Base-by-base conservation (phyloP, 1,140 invertebrate genomes). In the Pinna nobilis region DNA sequence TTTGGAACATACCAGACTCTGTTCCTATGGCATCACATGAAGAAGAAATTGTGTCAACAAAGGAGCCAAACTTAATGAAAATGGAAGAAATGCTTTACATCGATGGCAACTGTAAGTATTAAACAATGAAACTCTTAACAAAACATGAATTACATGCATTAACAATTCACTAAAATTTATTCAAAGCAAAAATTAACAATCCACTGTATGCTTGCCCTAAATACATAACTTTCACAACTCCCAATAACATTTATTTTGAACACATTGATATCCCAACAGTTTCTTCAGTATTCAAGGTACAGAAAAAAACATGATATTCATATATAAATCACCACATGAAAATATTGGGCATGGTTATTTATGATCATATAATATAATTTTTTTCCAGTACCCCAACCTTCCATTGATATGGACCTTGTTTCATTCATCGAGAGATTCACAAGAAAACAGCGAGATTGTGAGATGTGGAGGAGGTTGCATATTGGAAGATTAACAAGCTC, bases 401-500 rank as follows among this genome's bases (percentile, higher is more conserved):
- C 3, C 6, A 69, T 69, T n/a, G 55, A 60, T n/a, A 18, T 15
- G 5, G 67, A 69, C 1, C n/a, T 69, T 2, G 53, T 60, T 0
- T 7, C 51, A n/a, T 69, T 60, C 41, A 57, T 69, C 15, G 66
- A 59, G 35, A 28, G 4, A 15, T 11, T 60, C 2, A 69, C 67
- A 15, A 44, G 67, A 20, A 7, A 23, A 5, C 67, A 69, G 44
- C 59, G 53, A 49, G 25, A 20, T 6, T 35, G 13, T 13, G 18
- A 35, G 13, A 30, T 60, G 28, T 69, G 53, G 67, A 69, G 41
- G 49, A 23, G 47, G 5, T 41, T 69, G 13, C 53, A 69, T 23
- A 28, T n/a, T 15, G 67, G 67, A 15, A n/a, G 55, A 7, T 28
- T 69, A 20, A 69, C 67, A 4, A 59, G 67, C 35, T 60, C 39